phyloP scores from a whole-genome alignment of 2,113 vertebrate genomes.

The Barnardius zonarius region DNA sequence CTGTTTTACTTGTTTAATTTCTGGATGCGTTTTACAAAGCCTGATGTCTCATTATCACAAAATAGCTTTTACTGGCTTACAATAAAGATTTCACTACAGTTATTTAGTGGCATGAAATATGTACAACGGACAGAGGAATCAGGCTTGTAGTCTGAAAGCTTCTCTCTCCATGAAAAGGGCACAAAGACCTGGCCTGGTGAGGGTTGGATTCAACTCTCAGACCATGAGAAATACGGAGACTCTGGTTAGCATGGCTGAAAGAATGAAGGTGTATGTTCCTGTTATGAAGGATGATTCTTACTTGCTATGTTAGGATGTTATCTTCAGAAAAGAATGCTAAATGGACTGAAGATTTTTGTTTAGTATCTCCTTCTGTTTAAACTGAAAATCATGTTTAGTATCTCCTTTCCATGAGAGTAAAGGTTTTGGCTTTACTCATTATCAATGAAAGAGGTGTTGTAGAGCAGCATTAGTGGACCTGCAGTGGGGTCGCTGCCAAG shows the following conservation, averaged over 20 bases:
- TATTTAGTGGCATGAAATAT: not conserved
- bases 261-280: not conserved
- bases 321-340: not conserved
- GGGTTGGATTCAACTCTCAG: not conserved
- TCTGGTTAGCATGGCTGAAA: not conserved
- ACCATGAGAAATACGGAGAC: not conserved
- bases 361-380: not conserved
- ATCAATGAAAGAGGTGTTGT: not conserved
- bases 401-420: not conserved
- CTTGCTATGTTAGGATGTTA: not conserved
- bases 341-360: not conserved
- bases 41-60: not conserved
- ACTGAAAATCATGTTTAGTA: not conserved
- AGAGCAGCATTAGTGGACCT: not conserved
- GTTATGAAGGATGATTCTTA: not conserved
- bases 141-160: not conserved
- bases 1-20: conserved; percentile 16
- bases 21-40: not conserved
- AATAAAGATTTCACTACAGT: not conserved
- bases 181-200: not conserved
- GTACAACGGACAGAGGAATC: not conserved
- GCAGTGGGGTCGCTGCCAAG: not conserved
- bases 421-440: not conserved
- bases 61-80: not conserved
- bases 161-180: not conserved